Evolutionary conservation across 2,113 vertebrate genomes (phyloP).

Genomic region (Tupaia tana): DNA sequence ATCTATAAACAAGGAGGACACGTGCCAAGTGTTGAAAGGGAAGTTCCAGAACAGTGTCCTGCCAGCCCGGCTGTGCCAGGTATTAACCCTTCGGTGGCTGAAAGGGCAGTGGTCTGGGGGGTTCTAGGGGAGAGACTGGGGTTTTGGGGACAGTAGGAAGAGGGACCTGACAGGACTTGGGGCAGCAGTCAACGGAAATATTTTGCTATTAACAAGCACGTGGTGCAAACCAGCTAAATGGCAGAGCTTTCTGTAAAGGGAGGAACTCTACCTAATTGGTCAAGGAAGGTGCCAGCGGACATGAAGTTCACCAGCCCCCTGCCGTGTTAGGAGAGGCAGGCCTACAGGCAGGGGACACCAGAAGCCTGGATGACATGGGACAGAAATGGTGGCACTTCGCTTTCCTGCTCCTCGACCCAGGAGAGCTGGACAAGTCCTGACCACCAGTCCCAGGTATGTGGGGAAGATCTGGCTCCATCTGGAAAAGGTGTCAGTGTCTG

Average conservation of each 20-base stretch:
- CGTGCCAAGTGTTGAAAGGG: neutral
- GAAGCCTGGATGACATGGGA: neutral
- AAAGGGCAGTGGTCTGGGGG: neutral
- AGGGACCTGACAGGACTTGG: neutral
- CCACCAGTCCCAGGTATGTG: neutral
- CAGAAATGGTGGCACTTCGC: neutral
- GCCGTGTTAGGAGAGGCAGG: neutral
- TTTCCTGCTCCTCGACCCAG: neutral
- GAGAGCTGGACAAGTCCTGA: neutral
- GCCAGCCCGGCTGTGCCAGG: neutral
- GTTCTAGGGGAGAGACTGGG: neutral
- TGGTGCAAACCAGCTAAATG: slow-evolving; percentile 12
- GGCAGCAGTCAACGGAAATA: neutral
- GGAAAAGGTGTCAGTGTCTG: neutral
- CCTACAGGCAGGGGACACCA: neutral
- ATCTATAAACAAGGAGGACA: neutral
- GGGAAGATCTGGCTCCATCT: neutral
- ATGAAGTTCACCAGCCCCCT: neutral
- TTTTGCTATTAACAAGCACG: neutral
- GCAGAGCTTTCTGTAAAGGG: neutral
- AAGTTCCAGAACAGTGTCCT: neutral
- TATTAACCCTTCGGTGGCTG: neutral
- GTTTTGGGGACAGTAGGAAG: too few relatives aligned
- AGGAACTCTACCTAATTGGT: neutral
- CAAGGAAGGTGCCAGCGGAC: neutral